Evolutionary conservation across 1,140 invertebrate genomes (phyloP), one percentile per base, ranked within the genome.

Genomic region (Antheraea mylitta): DNA sequence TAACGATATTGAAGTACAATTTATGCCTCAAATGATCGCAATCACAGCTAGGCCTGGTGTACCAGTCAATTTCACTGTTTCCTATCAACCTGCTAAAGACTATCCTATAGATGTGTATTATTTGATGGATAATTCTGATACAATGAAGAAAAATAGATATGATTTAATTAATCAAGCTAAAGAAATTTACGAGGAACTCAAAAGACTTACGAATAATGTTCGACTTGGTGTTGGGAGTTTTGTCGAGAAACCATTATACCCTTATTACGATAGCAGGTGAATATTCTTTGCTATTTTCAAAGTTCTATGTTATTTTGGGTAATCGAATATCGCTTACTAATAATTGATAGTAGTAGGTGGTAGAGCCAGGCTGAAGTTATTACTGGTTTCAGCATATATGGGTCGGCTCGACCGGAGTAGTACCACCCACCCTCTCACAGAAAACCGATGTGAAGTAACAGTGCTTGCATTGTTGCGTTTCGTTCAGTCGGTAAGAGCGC

Each of bases 21-120:
- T 92, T 58, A 80, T 53, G 69, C 91, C 91, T 10, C 86, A 90
- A 70, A 53, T 64, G 18, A 77, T 91, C 18, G 72, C 74, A 53
- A 76, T 92, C 6, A 81, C 79, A 67, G 71, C 77, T 3, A 70
- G 82, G 18, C 82, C 82, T 37, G 86, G 86, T 22, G 70, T 82
- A 16, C 45, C 77, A 38, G 70, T 80, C 7, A 58, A 76, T 58
- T 81, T 93, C 22, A 53, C 67, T 0, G 82, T 92, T 72, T 70
- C 68, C 13, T 95, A 95, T 67, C 93, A 93, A 37, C 94, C 94
- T 69, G 96, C 96, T 9, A 94, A 95, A 81, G 95, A 97, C 87
- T 98, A 97, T 89, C 97, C 97, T 0, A 95, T 98, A 0, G 97
- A 98, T 91, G 89, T 98, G 2, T 98, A 98, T 85, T 98, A 96